Conservation (phyloP, 2,888 invertebrate species). For the Hirtodrosophila confusa region DNA sequence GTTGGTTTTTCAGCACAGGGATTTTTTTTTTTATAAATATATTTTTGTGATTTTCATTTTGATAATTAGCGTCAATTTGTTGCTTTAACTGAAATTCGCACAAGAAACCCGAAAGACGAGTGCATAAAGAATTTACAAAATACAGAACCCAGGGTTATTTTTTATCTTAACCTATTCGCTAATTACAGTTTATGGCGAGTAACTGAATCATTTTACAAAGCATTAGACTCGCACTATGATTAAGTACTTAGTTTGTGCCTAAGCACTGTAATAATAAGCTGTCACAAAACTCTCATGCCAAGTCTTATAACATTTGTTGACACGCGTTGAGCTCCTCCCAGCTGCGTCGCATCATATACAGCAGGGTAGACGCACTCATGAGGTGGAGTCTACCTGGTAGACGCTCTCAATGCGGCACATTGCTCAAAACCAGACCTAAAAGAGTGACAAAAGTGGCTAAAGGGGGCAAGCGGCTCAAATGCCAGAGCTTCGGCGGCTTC, state of each 20-base stretch:
- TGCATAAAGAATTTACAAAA: too few species aligned
- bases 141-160: too few species aligned
- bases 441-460: conserved; percentile 35
- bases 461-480: conserved; percentile 26
- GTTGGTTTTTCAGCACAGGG: too few species aligned
- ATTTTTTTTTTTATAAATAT: too few species aligned
- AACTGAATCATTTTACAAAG: too few species aligned
- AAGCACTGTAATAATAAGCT: neutral
- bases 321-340: conserved; percentile 6
- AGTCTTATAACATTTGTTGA: conserved; percentile 23
- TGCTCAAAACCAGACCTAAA: conserved; percentile 36
- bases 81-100: too few species aligned
- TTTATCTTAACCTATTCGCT: too few species aligned
- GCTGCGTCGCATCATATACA: neutral
- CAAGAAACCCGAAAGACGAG: too few species aligned
- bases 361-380: neutral
- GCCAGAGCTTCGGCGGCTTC: conserved; percentile 20
- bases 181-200: too few species aligned
- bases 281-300: neutral
- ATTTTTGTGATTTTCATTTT: too few species aligned
- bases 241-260: neutral
- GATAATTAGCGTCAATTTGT: too few species aligned
- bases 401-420: conserved; percentile 12
- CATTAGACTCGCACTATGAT: too few species aligned
- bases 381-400: conserved; percentile 9